Conservation (phyloP, 1,140 invertebrate genomes). For the Psix sp. region DNA sequence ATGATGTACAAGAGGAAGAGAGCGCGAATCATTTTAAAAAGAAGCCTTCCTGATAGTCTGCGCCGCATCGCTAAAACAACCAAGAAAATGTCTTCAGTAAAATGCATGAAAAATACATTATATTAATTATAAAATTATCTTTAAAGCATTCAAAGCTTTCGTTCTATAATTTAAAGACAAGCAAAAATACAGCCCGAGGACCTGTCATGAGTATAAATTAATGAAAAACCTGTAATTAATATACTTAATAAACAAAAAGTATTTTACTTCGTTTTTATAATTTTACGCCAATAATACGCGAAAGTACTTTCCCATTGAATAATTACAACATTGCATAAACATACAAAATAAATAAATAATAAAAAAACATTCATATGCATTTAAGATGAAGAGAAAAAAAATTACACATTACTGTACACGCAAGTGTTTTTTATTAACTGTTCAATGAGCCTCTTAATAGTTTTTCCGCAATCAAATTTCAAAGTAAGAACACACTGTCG, state of each 20-base stretch:
- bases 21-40: constrained; percentile 76
- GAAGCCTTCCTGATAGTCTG: constrained; percentile 74
- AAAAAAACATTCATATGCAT: constrained; percentile 4
- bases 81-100: constrained; percentile 22
- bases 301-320: constrained; percentile 44
- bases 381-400: constrained; percentile 17
- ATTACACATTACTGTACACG: constrained; percentile 2
- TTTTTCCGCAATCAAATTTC: constrained; percentile 16
- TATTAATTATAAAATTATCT: constrained; percentile 35
- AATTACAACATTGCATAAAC: constrained; percentile 49
- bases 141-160: constrained; percentile 32
- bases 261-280: constrained; percentile 51
- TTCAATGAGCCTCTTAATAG: constrained; percentile 12
- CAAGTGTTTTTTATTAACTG: background rate
- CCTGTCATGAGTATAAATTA: constrained; percentile 21
- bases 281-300: constrained; percentile 29
- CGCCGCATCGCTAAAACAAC: constrained; percentile 75
- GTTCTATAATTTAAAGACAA: too few relatives aligned
- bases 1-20: constrained; percentile 75
- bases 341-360: constrained; percentile 20
- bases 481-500: constrained; percentile 11
- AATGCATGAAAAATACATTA: constrained; percentile 30
- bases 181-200: too few relatives aligned
- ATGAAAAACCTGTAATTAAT: constrained; percentile 36
- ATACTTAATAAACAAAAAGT: constrained; percentile 18